Evolutionary conservation across 2,113 vertebrate genomes (phyloP).

Genomic region (Carassius auratus): DNA sequence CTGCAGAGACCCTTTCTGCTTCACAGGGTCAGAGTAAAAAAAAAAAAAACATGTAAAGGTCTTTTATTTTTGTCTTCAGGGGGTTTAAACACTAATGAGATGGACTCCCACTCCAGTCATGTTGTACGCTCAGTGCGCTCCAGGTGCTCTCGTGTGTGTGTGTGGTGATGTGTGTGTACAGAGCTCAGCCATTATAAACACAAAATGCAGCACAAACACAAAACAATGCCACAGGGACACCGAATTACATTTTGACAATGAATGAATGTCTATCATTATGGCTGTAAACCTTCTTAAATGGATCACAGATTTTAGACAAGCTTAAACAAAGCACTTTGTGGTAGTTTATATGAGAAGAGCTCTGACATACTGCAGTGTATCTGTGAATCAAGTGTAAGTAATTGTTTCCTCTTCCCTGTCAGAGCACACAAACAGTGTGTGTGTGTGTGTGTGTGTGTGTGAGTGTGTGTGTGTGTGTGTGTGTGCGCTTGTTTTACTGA

Average conservation of each 20-base stretch:
- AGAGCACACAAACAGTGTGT: neutral
- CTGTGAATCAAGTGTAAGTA: conserved; percentile 5
- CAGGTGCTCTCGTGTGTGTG: conserved; percentile 32
- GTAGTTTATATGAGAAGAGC: neutral
- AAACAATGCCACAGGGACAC: conserved; percentile 10
- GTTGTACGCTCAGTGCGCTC: neutral
- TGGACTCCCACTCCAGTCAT: neutral
- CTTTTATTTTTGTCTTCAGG: conserved; percentile 30
- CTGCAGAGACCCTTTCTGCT: conserved; percentile 10
- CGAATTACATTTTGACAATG: conserved; percentile 14
- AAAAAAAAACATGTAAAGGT: neutral
- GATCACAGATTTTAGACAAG: neutral
- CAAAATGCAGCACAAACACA: conserved; percentile 16
- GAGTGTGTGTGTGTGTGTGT: conserved; percentile 2
- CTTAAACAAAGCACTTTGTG: neutral
- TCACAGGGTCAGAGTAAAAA: neutral
- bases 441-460: conserved; percentile 1
- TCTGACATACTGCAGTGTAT: conserved; percentile 3
- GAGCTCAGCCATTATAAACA: neutral
- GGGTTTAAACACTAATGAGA: conserved; percentile 39
- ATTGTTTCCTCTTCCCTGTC: neutral
- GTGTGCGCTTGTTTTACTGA: conserved; percentile 1
- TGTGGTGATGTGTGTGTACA: neutral
- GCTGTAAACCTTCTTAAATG: neutral
- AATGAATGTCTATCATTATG: neutral